phyloP scores from a whole-genome alignment of 2,888 invertebrate genomes.

The Eupithecia subumbrata region DNA sequence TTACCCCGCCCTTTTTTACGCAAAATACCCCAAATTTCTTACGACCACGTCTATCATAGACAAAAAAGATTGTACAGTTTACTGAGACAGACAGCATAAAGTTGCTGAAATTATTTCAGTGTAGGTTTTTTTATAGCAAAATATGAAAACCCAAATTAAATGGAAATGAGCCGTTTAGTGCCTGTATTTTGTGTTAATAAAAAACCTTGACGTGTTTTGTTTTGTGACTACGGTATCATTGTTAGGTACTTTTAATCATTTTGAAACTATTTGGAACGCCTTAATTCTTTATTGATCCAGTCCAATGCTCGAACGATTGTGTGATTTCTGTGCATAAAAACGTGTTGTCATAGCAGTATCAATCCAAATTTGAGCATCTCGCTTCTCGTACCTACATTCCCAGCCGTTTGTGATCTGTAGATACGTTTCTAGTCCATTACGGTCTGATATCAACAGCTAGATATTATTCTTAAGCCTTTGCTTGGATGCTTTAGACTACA shows the following conservation, averaged over 20 bases:
- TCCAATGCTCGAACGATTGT: neutral
- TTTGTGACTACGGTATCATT: no score
- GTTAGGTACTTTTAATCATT: neutral
- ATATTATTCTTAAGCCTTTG: no score
- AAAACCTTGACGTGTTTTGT: neutral
- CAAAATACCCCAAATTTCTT: neutral
- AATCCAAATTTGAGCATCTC: neutral
- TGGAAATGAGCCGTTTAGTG: neutral
- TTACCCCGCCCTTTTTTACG: neutral
- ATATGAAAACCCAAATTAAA: neutral
- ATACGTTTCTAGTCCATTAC: constrained; percentile 29
- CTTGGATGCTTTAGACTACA: neutral
- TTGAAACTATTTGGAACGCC: neutral
- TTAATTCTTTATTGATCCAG: neutral
- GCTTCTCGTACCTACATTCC: neutral
- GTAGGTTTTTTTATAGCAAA: neutral
- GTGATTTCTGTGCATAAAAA: neutral
- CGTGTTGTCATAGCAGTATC: neutral
- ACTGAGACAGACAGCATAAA: neutral
- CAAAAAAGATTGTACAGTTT: neutral
- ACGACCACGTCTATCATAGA: neutral
- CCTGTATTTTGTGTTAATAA: neutral
- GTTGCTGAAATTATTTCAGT: neutral
- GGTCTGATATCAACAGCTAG: neutral
- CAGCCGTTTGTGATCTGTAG: neutral